These are phyloP conservation scores for Ceramica pisi DNA, from an alignment of 2,888 invertebrate species.

Conservation along the genomic window DNA sequence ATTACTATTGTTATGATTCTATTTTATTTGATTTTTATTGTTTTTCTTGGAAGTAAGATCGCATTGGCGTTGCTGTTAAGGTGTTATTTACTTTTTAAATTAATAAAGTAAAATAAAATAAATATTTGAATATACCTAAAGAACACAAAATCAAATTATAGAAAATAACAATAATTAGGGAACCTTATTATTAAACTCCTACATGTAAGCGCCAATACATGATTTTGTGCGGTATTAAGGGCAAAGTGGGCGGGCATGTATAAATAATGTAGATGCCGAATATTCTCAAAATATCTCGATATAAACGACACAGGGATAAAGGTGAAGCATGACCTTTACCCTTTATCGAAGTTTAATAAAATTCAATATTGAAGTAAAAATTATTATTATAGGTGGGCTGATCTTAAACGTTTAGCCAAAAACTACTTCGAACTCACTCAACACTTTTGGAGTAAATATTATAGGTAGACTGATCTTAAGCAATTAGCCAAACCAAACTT, in stretches of 20 bases:
- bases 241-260: constrained; percentile 1
- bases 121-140: not conserved
- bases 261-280: not conserved
- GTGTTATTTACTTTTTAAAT: too few species aligned
- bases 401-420: not conserved
- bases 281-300: constrained; percentile 10
- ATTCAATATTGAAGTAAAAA: not conserved
- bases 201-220: not conserved
- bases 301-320: not conserved
- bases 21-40: too few species aligned
- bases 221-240: not conserved
- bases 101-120: too few species aligned
- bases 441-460: not conserved
- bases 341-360: not conserved
- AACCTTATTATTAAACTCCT: not conserved
- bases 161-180: constrained; percentile 4
- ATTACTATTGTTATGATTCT: too few species aligned
- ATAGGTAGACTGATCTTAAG: not conserved
- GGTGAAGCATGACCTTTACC: too few species aligned
- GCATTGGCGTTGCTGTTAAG: too few species aligned
- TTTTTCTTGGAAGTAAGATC: too few species aligned
- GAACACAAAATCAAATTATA: not conserved
- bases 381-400: too few species aligned
- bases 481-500: too few species aligned
- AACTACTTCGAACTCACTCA: not conserved